Evolutionary conservation across 2,888 invertebrate genomes (phyloP), one percentile per base, ranked within the genome.

Genomic region (Torymus tubicola): DNA sequence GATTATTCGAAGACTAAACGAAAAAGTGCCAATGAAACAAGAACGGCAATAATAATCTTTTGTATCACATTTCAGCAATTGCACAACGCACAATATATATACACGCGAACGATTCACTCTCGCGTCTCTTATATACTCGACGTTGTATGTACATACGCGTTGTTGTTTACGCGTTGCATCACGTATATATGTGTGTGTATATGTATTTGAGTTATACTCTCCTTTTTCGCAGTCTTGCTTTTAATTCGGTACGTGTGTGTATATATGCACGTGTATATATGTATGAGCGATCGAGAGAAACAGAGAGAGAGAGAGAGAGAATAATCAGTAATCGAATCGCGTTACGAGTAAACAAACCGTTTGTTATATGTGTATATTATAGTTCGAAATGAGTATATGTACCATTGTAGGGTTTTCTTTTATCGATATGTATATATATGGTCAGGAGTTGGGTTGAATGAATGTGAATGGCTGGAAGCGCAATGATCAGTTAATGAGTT

Each of bases 111-210:
- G 72, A 82, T 31, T 5, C 5, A 5, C 31, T 0, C 3, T 3
- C 31, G 24, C 84, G 80, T 84, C 78, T 73, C 53, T 65, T 65
- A n/a, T n/a, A n/a, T 72, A 67, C 67, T 69, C 63, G 42, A n/a
- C 31, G 31, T 2, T 31, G 31, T 31, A 5, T 31, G 31, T 31
- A 31, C 5, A 31, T 31, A 12, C 24, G 64, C 4, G 31, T 53
- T 64, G 16, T 57, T 80, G 82, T 85, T 86, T 84, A 81, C 61
- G 53, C 57, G 61, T 87, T 87, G 84, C 85, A 75, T 85, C 85
- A 87, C 82, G 80, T 55, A 5, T 18, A 5, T 55, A 16, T 14
- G 53, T 14, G 58, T 70, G 13, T 60, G n/a, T 42, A 8, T 52
- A 71, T 8, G 16, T 1, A 50, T 53, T n/a, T n/a, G n/a, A n/a